Base-by-base conservation (phyloP, 2,113 vertebrate species). In the Eolophus roseicapilla region DNA sequence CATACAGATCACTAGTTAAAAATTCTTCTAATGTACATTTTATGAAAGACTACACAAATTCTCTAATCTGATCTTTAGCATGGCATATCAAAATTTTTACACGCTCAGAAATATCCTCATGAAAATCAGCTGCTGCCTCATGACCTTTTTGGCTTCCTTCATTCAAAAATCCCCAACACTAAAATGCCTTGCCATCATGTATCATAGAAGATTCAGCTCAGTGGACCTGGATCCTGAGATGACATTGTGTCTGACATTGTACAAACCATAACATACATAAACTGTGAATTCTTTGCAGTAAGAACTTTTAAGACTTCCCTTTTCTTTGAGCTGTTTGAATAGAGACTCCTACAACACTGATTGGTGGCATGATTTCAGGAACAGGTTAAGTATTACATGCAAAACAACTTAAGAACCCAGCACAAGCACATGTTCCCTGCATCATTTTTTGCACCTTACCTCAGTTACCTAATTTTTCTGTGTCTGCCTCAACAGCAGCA, bases 321-420 rank as follows among this genome's bases (percentile, higher is more conserved):
- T 62, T 80, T 57, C 57, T 79, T 19, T 47, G 27, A 69, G 59
- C 21, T 81, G 19, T 55, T 46, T 53, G 50, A 67, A 49, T 11
- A 44, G 0, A 0, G 41, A 33, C 70, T 62, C 41, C 21, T 13
- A 21, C 7, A 60, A 25, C 1, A 5, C 64, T 8, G 24, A 69
- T 35, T 27, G 43, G 37, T 1, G 6, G 35, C 33, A 11, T 1
- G 13, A 71, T 1, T 39, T 47, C 82, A 83, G 46, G 33, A 70
- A 41, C 19, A n/a, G 20, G 24, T 41, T 41, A 35, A 60, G 13
- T 8, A 55, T 17, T 27, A 52, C 0, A 1, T 0, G 7, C 27
- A 52, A 43, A 84, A 53, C 41, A 20, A 39, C 9, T 46, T 19
- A 43, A 55, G 17, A 79, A 59, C 25, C 28, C 28, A 37, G 46